Evolutionary conservation across 2,113 vertebrate genomes (phyloP).

Genomic region (Raphicerus campestris): DNA sequence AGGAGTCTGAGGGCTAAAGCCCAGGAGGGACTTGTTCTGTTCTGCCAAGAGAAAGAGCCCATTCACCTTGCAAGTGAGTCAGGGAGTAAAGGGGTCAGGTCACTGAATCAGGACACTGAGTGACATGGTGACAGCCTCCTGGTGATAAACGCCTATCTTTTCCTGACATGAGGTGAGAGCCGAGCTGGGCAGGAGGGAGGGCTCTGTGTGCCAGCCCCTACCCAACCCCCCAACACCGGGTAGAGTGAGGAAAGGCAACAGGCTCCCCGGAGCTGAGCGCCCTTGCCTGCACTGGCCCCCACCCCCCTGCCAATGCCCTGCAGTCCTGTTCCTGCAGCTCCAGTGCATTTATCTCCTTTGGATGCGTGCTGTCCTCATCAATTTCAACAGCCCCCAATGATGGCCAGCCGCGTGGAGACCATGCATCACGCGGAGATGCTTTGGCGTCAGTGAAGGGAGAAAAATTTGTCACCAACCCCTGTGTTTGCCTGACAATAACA

Average conservation of each 20-base stretch:
- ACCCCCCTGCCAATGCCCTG: conserved; percentile 34
- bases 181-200: neutral
- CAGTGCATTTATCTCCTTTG: conserved; percentile 88
- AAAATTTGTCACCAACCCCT: conserved; percentile 92
- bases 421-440: conserved; percentile 91
- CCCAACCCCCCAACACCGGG: neutral
- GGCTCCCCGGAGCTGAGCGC: conserved; percentile 52
- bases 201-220: neutral
- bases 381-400: conserved; percentile 87
- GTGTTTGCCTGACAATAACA: conserved; percentile 89
- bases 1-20: neutral
- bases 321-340: conserved; percentile 80
- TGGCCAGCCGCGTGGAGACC: conserved; percentile 80
- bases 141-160: neutral
- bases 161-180: neutral
- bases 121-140: neutral
- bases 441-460: conserved; percentile 81
- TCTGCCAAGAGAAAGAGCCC: neutral
- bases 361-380: conserved; percentile 89
- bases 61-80: neutral
- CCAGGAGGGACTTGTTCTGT: neutral
- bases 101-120: neutral
- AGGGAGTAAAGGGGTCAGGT: neutral
- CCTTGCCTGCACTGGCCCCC: neutral
- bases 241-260: neutral